Evolutionary conservation across 2,888 invertebrate species (phyloP).

Genomic region (Drosophila leonis): DNA sequence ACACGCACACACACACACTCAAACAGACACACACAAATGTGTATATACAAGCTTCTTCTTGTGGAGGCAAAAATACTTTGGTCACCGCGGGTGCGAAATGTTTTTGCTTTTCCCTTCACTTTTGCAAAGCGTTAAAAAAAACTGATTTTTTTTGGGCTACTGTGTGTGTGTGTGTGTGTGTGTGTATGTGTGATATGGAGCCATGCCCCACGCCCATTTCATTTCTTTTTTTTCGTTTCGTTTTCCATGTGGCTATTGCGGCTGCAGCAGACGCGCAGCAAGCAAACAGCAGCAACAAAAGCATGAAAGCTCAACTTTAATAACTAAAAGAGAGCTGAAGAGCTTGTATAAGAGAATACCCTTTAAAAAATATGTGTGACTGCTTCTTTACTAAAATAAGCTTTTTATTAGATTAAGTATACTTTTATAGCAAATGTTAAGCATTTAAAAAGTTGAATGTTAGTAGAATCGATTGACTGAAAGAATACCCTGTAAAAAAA

Average conservation of each 20-base stretch:
- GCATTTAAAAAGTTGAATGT: not conserved
- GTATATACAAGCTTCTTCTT: not conserved
- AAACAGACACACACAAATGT: not conserved
- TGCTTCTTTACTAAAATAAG: not conserved
- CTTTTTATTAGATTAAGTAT: not conserved
- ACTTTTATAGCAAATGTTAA: not conserved
- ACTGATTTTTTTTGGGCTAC: constrained; percentile 8
- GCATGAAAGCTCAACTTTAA: constrained; percentile 51
- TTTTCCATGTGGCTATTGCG: constrained; percentile 52
- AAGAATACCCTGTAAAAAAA: not conserved
- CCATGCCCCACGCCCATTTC: constrained; percentile 40
- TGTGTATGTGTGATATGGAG: constrained; percentile 34
- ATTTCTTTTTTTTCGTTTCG: constrained; percentile 51
- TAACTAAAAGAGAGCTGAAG: constrained; percentile 28
- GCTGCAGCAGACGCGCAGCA: constrained; percentile 48
- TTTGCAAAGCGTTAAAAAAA: constrained; percentile 32
- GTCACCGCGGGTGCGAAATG: constrained; percentile 73
- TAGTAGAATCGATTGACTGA: too few relatives aligned
- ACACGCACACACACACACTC: constrained; percentile 8
- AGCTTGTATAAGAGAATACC: not conserved
- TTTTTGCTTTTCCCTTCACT: constrained; percentile 39
- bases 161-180: constrained; percentile 17
- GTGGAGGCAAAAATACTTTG: constrained; percentile 58
- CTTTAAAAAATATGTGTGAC: not conserved
- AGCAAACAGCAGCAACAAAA: constrained; percentile 27